Conservation (phyloP, 2,113 vertebrate genomes). For the Anarrhichthys ocellatus region DNA sequence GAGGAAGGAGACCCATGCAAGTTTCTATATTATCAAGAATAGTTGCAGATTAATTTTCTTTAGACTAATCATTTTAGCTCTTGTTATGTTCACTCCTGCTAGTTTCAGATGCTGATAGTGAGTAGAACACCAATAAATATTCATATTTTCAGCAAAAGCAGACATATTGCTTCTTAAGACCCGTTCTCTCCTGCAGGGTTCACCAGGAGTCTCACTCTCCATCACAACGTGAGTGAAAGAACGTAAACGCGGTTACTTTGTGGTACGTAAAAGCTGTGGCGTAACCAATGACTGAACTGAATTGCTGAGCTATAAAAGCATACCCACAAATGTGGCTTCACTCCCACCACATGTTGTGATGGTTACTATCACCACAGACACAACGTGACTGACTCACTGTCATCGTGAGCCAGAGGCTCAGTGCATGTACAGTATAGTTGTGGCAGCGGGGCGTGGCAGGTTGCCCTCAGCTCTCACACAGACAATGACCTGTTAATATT, state of each 20-base stretch:
- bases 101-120: not conserved
- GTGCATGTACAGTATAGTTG: not conserved
- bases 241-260: not conserved
- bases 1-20: not conserved
- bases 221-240: not conserved
- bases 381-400: not conserved
- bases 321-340: slow-evolving; percentile 1
- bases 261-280: not conserved
- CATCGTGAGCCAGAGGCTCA: slow-evolving; percentile 3
- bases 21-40: not conserved
- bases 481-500: slow-evolving; percentile 33
- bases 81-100: not conserved
- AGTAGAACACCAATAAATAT: not conserved
- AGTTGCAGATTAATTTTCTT: too few species aligned
- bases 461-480: slow-evolving; percentile 15
- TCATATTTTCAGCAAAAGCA: not conserved
- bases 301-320: not conserved
- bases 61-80: not conserved
- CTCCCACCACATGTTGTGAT: not conserved
- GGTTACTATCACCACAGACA: slow-evolving; percentile 5
- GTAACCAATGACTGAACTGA: not conserved
- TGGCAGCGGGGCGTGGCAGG: slow-evolving; percentile 37
- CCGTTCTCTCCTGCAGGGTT: not conserved
- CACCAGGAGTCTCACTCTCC: not conserved
- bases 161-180: not conserved